A percentile compares a stretch with the other conserved stretches of the same genome.
These are phyloP conservation scores for Scelioninae gen. 1 DNA, from an alignment of 2,888 invertebrate species.

Conservation along the genomic window DNA sequence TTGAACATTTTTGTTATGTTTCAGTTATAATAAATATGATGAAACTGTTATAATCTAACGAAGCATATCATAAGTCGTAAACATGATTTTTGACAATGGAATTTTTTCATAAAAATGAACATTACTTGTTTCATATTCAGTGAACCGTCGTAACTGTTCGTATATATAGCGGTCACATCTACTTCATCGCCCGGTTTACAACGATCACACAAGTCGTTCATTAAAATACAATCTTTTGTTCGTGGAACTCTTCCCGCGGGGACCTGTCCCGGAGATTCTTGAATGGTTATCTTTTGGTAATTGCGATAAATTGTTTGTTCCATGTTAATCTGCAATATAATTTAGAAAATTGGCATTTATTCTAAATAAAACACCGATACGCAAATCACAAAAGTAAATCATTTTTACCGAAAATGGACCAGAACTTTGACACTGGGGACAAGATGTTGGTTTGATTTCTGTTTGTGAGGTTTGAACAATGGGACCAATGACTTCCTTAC, in stretches of 20 bases:
- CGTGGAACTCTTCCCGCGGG: conserved; percentile 98
- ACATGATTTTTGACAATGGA: too few species aligned
- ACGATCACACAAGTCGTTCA: conserved; percentile 97
- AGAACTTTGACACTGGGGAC: conserved; percentile 98
- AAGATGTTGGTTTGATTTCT: conserved; percentile 97
- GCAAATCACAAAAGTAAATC: too few species aligned
- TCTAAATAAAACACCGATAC: too few species aligned
- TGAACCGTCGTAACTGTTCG: conserved; percentile 98
- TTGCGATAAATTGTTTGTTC: conserved; percentile 99
- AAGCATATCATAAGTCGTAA: too few species aligned
- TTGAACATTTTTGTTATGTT: too few species aligned
- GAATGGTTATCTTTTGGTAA: conserved; percentile 98
- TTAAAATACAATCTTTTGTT: conserved; percentile 97
- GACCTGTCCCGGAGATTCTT: conserved; percentile 98
- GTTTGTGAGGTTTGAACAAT: conserved; percentile 96
- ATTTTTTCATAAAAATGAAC: too few species aligned
- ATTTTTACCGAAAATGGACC: conserved; percentile 94
- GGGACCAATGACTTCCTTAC: conserved; percentile 97
- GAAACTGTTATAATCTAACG: too few species aligned
- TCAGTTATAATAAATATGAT: too few species aligned
- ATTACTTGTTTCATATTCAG: conserved; percentile 94
- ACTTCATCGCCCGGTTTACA: conserved; percentile 99
- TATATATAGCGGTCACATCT: conserved; percentile 97
- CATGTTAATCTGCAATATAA: conserved; percentile 93
- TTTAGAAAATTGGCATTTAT: conserved; percentile 13